phyloP scores from a whole-genome alignment of 2,797 vertebrate genomes.

The Varecia variegata region DNA sequence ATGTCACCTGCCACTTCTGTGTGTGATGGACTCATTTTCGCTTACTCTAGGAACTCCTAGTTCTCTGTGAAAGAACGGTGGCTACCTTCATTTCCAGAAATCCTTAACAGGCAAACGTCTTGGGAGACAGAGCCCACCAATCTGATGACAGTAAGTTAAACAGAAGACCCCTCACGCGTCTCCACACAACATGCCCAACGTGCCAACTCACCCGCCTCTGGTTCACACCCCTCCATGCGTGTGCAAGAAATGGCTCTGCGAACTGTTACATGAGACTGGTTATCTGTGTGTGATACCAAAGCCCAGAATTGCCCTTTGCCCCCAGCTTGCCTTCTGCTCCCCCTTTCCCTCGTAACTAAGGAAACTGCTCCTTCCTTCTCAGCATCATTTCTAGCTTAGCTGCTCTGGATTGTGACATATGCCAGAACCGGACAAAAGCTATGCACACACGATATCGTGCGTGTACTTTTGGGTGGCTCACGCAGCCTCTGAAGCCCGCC shows the following conservation, averaged over 20 bases:
- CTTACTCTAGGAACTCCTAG: background rate
- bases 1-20: background rate
- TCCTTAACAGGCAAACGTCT: background rate
- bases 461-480: accelerated
- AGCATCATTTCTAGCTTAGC: accelerated
- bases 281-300: no score
- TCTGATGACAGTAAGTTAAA: background rate
- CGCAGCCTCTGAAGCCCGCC: background rate
- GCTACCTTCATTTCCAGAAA: background rate
- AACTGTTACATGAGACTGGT: background rate
- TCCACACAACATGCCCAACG: accelerated
- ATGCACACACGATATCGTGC: accelerated
- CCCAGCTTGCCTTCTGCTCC: accelerated
- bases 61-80: background rate
- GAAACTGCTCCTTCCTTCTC: accelerated
- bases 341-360: no score
- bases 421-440: accelerated
- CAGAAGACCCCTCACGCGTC: accelerated
- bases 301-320: background rate
- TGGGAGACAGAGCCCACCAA: no score
- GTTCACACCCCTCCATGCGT: background rate
- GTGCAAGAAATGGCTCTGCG: background rate
- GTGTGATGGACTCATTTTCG: background rate
- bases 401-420: accelerated
- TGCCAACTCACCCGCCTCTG: accelerated